Conservation (phyloP, 2,113 vertebrate species). For the Synchiropus splendidus region DNA sequence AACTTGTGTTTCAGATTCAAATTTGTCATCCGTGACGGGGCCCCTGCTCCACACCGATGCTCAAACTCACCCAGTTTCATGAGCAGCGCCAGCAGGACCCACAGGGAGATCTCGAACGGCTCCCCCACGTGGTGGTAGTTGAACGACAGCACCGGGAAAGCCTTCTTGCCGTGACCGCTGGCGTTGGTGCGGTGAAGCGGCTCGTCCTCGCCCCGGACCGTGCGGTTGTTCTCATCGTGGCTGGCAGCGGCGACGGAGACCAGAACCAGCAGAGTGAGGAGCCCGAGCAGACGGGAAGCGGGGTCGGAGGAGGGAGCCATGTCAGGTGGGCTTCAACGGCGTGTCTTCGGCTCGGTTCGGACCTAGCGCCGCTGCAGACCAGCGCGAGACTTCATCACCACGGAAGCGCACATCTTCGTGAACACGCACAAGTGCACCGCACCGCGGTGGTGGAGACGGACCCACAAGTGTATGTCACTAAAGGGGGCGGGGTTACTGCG, state of each 20-base stretch:
- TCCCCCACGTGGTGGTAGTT: slow-evolving; percentile 70
- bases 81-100: slow-evolving; percentile 90
- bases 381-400: too few relatives aligned
- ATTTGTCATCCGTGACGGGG: too few relatives aligned
- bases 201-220: not conserved
- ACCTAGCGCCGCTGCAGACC: too few relatives aligned
- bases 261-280: not conserved
- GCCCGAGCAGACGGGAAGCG: not conserved
- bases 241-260: slow-evolving; percentile 6
- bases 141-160: slow-evolving; percentile 79
- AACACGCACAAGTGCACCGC: too few relatives aligned
- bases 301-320: not conserved
- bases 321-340: not conserved
- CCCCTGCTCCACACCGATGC: too few relatives aligned
- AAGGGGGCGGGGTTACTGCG: too few relatives aligned
- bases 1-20: too few relatives aligned
- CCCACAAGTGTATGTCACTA: too few relatives aligned
- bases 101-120: slow-evolving; percentile 86
- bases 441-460: too few relatives aligned
- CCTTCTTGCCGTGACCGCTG: slow-evolving; percentile 51
- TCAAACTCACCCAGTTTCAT: slow-evolving; percentile 88
- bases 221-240: slow-evolving; percentile 8
- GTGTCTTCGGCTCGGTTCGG: too few relatives aligned
- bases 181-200: not conserved
- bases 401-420: too few relatives aligned